Conservation (phyloP, 2,113 vertebrate species). For the Desmodus rotundus region DNA sequence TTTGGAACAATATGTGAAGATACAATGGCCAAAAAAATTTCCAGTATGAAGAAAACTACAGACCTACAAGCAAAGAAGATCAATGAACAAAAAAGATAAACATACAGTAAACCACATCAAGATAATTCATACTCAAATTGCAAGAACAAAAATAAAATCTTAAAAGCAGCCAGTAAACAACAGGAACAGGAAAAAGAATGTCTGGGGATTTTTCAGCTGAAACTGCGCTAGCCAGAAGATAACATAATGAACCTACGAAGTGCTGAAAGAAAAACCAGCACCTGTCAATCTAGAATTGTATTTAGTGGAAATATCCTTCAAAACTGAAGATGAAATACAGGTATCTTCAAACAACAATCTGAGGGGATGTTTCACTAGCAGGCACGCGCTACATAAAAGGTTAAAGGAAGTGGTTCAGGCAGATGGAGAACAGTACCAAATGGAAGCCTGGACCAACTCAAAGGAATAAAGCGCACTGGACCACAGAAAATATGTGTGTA, state of each 20-base stretch:
- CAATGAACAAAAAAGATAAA: slow-evolving; percentile 33
- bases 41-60: not conserved
- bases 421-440: not conserved
- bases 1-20: slow-evolving; percentile 2
- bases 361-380: not conserved
- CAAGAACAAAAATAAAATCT: slow-evolving; percentile 6
- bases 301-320: not conserved
- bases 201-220: not conserved
- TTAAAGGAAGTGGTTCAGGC: not conserved
- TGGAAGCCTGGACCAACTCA: not conserved
- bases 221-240: not conserved
- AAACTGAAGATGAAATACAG: not conserved
- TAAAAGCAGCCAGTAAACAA: slow-evolving; percentile 11
- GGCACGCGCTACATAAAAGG: not conserved
- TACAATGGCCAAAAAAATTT: not conserved
- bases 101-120: slow-evolving; percentile 37
- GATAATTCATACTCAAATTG: not conserved
- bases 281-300: not conserved
- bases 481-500: not conserved
- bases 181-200: not conserved
- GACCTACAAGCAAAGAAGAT: not conserved
- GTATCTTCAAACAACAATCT: not conserved
- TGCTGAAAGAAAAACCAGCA: not conserved
- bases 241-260: not conserved
- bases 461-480: not conserved